Percentiles rank a stretch among this genome's conserved stretches.
Evolutionary conservation across 2,888 invertebrate species (phyloP).

Genomic region (Cremastinae sp.): DNA sequence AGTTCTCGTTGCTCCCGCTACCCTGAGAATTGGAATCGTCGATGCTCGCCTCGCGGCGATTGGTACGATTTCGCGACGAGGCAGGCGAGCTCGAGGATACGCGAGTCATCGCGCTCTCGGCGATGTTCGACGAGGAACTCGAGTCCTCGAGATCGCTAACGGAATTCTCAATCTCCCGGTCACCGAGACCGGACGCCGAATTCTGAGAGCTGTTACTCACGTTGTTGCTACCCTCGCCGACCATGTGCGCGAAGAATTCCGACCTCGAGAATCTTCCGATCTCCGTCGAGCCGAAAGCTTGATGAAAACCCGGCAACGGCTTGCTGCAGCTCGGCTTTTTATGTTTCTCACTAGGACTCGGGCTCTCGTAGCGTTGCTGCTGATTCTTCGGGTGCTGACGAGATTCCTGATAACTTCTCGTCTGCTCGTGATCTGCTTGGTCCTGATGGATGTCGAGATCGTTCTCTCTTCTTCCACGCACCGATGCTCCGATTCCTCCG

Average conservation of each 20-base stretch:
- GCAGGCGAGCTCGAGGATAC: slow-evolving; percentile 1
- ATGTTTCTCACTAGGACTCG: slow-evolving; percentile 41
- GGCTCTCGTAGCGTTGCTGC: slow-evolving; percentile 41
- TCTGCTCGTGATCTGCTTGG: slow-evolving; percentile 60
- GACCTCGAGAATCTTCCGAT: slow-evolving; percentile 88
- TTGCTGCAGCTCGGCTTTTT: slow-evolving; percentile 57
- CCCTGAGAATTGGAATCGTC: slow-evolving; percentile 46
- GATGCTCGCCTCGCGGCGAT: slow-evolving; percentile 30
- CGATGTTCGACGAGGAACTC: slow-evolving; percentile 1
- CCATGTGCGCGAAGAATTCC: slow-evolving; percentile 85
- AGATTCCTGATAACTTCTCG: slow-evolving; percentile 40
- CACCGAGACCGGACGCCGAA: slow-evolving; percentile 14
- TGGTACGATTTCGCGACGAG: slow-evolving; percentile 30
- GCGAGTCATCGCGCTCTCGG: neutral
- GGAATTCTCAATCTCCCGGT: slow-evolving; percentile 26
- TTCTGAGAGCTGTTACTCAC: slow-evolving; percentile 72
- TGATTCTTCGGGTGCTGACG: slow-evolving; percentile 62
- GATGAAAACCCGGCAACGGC: slow-evolving; percentile 90
- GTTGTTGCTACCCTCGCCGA: slow-evolving; percentile 77
- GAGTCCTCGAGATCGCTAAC: neutral
- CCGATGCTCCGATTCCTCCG: slow-evolving; percentile 42
- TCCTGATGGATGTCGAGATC: slow-evolving; percentile 63
- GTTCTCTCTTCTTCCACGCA: slow-evolving; percentile 45
- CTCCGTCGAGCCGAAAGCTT: slow-evolving; percentile 92
- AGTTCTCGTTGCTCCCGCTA: slow-evolving; percentile 28